These are phyloP conservation scores for Hypothenemus hampei DNA, from an alignment of 1,140 invertebrate species.

Conservation along the genomic window DNA sequence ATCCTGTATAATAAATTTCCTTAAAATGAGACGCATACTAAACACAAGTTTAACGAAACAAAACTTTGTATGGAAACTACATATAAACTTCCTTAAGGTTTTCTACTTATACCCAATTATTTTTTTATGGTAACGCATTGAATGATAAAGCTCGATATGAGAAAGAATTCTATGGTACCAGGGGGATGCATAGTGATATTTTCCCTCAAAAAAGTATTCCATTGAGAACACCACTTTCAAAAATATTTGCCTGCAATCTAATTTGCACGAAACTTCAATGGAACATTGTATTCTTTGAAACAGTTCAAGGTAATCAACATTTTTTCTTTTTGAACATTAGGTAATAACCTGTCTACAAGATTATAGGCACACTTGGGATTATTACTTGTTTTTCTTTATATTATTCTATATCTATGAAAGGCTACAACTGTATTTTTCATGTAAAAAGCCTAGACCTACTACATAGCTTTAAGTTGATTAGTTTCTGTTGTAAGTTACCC, in stretches of 20 bases:
- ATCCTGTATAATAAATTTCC: slow-evolving; percentile 12
- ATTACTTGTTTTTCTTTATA: too few relatives aligned
- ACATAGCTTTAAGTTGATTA: too few relatives aligned
- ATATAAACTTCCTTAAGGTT: slow-evolving; percentile 9
- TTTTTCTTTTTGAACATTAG: too few relatives aligned
- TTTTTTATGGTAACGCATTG: slow-evolving; percentile 18
- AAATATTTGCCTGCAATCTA: neutral
- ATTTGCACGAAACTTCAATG: too few relatives aligned
- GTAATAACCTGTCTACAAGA: too few relatives aligned
- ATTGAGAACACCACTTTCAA: neutral
- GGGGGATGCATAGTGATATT: slow-evolving; percentile 8
- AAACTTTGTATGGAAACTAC: slow-evolving; percentile 10
- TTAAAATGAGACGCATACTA: slow-evolving; percentile 13
- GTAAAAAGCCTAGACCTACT: too few relatives aligned
- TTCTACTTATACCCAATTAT: slow-evolving; percentile 18
- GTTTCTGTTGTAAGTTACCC: too few relatives aligned
- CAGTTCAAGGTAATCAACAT: too few relatives aligned
- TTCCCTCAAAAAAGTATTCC: neutral
- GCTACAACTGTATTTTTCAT: too few relatives aligned
- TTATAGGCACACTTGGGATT: too few relatives aligned
- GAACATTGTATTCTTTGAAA: too few relatives aligned
- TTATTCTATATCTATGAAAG: too few relatives aligned
- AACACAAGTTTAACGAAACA: slow-evolving; percentile 12
- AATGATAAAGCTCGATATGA: slow-evolving; percentile 9
- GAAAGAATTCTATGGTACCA: slow-evolving; percentile 8